Evolutionary conservation across 92 coral and sea anemone species (phyloP).

Genomic region (Parazoanthus atlanticus): DNA sequence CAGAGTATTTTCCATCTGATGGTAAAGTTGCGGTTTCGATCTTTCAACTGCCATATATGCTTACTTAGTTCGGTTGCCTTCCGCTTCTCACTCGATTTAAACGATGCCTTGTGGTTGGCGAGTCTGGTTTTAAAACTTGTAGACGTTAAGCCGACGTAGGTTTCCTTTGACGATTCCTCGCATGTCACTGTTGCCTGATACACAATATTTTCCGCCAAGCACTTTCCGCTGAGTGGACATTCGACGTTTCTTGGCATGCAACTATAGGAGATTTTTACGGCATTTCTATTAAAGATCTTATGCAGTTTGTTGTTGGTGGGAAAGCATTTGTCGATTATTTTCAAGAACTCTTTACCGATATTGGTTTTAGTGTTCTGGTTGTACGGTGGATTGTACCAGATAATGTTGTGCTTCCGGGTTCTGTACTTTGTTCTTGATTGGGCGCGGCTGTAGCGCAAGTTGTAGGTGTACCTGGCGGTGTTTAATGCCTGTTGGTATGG

Average conservation of each 20-base stretch:
- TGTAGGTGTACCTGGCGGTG: not conserved
- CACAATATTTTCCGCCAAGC: not conserved
- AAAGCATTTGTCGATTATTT: no score
- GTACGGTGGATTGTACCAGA: no score
- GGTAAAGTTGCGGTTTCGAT: no score
- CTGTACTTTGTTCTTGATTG: no score
- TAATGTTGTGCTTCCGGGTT: no score
- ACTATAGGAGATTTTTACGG: not conserved
- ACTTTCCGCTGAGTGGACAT: not conserved
- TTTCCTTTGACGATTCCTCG: not conserved
- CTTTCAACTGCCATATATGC: no score
- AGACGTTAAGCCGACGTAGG: not conserved
- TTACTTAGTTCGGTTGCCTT: not conserved
- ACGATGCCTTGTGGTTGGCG: not conserved
- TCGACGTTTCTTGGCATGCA: not conserved
- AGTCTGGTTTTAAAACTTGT: not conserved
- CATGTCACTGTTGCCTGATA: not conserved
- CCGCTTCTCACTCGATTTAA: not conserved
- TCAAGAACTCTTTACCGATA: no score
- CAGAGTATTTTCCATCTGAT: no score
- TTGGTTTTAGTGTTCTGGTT: no score
- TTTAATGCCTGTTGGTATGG: not conserved
- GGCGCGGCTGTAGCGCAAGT: not conserved
- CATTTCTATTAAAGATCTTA: no score
- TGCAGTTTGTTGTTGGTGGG: no score